phyloP scores from a whole-genome alignment of 37 sponge, comb jelly and placozoan genomes.

The Crambe crambe region DNA sequence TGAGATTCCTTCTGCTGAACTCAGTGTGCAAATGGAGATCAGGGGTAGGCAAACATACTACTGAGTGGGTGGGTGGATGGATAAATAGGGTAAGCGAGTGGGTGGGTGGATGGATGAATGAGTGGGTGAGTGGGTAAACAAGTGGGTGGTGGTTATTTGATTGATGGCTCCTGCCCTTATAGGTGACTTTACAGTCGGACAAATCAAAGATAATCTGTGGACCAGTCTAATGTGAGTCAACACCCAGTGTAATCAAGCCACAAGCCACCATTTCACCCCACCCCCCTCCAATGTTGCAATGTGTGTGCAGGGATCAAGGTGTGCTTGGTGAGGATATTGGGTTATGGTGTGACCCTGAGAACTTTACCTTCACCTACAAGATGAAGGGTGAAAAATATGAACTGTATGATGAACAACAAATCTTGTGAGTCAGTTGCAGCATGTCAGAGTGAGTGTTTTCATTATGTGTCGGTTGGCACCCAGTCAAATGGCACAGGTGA shows the following conservation, averaged over 20 bases:
- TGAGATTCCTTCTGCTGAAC: slow-evolving; percentile 29
- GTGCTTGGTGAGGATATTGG: slow-evolving; percentile 22
- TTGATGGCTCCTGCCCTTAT: background rate
- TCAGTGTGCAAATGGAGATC: slow-evolving; percentile 40
- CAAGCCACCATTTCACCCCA: background rate
- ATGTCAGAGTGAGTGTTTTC: too few species aligned
- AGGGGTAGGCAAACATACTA: slow-evolving; percentile 39
- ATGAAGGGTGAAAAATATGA: slow-evolving; percentile 66
- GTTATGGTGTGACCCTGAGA: slow-evolving; percentile 65
- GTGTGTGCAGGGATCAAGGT: slow-evolving; percentile 28
- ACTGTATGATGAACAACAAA: slow-evolving; percentile 89
- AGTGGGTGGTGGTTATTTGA: too few species aligned
- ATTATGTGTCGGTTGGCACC: too few species aligned
- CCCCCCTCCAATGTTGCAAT: background rate
- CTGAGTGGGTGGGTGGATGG: too few species aligned
- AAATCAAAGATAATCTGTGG: slow-evolving; percentile 78
- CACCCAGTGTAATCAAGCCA: background rate
- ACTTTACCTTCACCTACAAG: slow-evolving; percentile 76
- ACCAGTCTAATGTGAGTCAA: slow-evolving; percentile 24
- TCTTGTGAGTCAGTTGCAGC: slow-evolving; percentile 72
- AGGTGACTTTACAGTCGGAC: slow-evolving; percentile 71
- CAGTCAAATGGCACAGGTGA: slow-evolving; percentile 71
- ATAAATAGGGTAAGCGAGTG: too few species aligned
- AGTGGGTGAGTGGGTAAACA: too few species aligned
- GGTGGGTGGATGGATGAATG: too few species aligned